Evolutionary conservation across 2,888 invertebrate genomes (phyloP), one percentile per base, ranked within the genome.

Genomic region (Protula sp.): DNA sequence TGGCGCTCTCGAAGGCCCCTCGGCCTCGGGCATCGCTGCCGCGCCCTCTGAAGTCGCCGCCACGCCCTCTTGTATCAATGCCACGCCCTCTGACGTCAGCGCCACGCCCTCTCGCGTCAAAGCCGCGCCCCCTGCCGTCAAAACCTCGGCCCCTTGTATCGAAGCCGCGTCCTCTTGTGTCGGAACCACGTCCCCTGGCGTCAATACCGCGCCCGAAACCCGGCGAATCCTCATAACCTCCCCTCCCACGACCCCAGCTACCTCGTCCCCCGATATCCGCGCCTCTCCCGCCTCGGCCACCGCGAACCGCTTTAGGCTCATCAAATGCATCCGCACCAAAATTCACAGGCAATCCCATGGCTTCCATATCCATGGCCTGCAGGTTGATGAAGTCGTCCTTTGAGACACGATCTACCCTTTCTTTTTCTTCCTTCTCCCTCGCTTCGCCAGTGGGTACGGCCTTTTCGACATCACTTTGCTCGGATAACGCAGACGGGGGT

Each of bases 191-290:
- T n/a, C n/a, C n/a, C n/a, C n/a, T n/a, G n/a, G n/a, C n/a, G n/a
- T n/a, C n/a, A 19, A 52, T 47, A 57, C 52, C 30, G 54, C 47
- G 38, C 51, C 51, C 24, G 45, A 26, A 22, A 24, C 29, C 54
- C n/a, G n/a, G n/a, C n/a, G n/a, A n/a, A 31, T 24, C 55, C 31
- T 47, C 57, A 51, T 52, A 5, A 14, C 31, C 26, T 52, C 58
- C 56, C 45, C 61, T 22, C 14, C 55, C 51, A 53, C 55, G 30
- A 27, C 54, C 61, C 14, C 57, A 58, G 24, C 55, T 31, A 47
- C 63, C 60, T n/a, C 54, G 22, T 28, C 61, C 56, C 53, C 47
- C 30, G 26, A 19, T 31, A 30, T 38, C 58, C 54, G 5, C 19
- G 45, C 55, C 30, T 61, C 38, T 9, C 51, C 54, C n/a, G 22